Conservation (phyloP, 2,113 vertebrate species). For the Dissostichus mawsoni region DNA sequence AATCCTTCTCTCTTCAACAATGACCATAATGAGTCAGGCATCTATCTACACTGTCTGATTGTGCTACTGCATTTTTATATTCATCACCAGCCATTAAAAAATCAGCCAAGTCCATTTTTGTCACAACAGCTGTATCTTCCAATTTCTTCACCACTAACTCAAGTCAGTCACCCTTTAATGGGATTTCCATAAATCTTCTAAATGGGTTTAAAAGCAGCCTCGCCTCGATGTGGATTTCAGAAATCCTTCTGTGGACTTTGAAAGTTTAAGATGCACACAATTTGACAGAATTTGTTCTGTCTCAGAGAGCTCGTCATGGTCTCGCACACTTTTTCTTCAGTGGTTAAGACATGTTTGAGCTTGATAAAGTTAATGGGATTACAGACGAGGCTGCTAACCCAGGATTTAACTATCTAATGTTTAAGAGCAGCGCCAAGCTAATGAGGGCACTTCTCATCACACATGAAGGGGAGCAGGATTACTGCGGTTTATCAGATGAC, state of each 20-base stretch:
- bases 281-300: conserved; percentile 69
- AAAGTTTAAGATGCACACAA: conserved; percentile 62
- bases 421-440: conserved; percentile 60
- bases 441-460: conserved; percentile 63
- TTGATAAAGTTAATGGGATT: conserved; percentile 79
- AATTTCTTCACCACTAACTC: conserved; percentile 57
- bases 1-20: conserved; percentile 41
- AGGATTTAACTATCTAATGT: conserved; percentile 67
- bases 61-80: conserved; percentile 26
- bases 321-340: conserved; percentile 55
- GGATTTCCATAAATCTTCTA: conserved; percentile 74
- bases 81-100: conserved; percentile 33
- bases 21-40: conserved; percentile 27
- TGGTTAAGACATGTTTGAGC: conserved; percentile 58
- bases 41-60: conserved; percentile 16
- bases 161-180: conserved; percentile 69
- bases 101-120: conserved; percentile 34
- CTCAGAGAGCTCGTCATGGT: conserved; percentile 41
- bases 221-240: conserved; percentile 51
- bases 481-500: conserved; percentile 59
- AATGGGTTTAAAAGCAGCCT: conserved; percentile 73
- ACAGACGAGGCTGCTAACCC: conserved; percentile 66
- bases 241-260: conserved; percentile 55
- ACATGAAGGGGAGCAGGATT: conserved; percentile 59
- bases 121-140: conserved; percentile 52